These are phyloP conservation scores for Sebastes trivittatus DNA, from an alignment of 2,797 vertebrate genomes.

Conservation along the genomic window DNA sequence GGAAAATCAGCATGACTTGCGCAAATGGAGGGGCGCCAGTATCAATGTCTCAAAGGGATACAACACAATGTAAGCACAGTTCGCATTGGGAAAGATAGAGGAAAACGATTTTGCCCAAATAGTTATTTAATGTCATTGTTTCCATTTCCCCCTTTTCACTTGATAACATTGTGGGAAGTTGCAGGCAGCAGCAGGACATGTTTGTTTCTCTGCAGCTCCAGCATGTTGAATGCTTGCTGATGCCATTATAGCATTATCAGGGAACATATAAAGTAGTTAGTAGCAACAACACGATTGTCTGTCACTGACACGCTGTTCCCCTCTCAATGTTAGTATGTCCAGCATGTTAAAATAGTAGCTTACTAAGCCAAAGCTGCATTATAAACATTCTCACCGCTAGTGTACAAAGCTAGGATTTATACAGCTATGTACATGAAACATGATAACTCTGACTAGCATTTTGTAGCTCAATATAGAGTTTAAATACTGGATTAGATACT, in stretches of 20 bases:
- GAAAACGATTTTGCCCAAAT: conserved; percentile 63
- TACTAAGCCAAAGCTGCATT: conserved; percentile 1
- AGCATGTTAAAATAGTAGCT: neutral
- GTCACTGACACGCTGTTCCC: neutral
- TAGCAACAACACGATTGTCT: neutral
- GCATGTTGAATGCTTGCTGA: conserved; percentile 8
- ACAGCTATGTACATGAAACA: neutral
- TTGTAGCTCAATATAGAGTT: neutral
- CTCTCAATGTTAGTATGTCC: neutral
- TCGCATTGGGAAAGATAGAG: conserved; percentile 45
- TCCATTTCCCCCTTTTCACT: conserved; percentile 58
- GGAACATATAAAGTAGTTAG: conserved; percentile 5
- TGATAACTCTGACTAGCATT: neutral
- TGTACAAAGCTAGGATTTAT: neutral
- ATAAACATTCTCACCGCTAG: neutral
- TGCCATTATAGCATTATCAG: conserved; percentile 6
- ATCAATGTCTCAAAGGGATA: conserved; percentile 72
- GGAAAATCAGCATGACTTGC: conserved; percentile 70
- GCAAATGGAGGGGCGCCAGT: conserved; percentile 61
- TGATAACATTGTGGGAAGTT: conserved; percentile 62
- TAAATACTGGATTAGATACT: neutral
- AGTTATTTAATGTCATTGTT: conserved; percentile 75
- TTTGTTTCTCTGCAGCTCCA: conserved; percentile 53
- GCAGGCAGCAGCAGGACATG: conserved; percentile 40
- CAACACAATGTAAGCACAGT: conserved; percentile 56